Evolutionary conservation across 2,797 vertebrate genomes (phyloP), one percentile per base, ranked within the genome.

Genomic region (Aldrovandia affinis): DNA sequence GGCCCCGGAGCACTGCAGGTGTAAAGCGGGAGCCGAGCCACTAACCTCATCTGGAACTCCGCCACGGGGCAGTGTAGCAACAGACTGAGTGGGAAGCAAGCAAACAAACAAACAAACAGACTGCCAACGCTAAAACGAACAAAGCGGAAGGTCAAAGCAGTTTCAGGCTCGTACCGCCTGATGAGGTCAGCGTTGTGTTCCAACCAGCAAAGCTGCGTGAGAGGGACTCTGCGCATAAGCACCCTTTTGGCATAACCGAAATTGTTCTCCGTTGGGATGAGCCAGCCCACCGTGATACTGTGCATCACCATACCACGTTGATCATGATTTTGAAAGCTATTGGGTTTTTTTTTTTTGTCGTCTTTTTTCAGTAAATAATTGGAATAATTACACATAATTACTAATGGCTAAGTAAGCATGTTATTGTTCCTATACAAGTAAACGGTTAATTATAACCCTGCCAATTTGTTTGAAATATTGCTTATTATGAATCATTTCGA

Each of bases 81-180:
- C 55, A 57, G 55, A 14, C 18, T 7, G 65, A 39, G 65, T 33
- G 15, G 65, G 65, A 39, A 39, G 65, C 33, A 15, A 39, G 39
- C 14, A 70, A 70, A 70, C 33, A 70, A 70, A 70, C 65, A 70
- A 30, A 65, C 61, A n/a, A 65, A 65, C 61, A 5, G n/a, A n/a
- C 47, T 6, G 12, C 55, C 55, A 57, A 20, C 55, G 10, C 10
- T 14, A 15, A 20, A 57, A 50, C 47, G 47, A 57, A 57, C 55
- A 14, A 20, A 57, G 55, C 10, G 55, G 2, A 57, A 57, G 55
- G 55, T 57, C 55, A 57, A 20, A 57, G 55, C 55, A 0, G 47
- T 50, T 50, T 5, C 47, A 50, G 6, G 47, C 47, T 50, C 12
- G 12, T 50, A 50, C 47, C 47, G 6, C 6, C 47, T 12, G 1